These are phyloP conservation scores for Pachyseris speciosa DNA, from an alignment of 64 coral and sea anemone genomes.

Conservation along the genomic window DNA sequence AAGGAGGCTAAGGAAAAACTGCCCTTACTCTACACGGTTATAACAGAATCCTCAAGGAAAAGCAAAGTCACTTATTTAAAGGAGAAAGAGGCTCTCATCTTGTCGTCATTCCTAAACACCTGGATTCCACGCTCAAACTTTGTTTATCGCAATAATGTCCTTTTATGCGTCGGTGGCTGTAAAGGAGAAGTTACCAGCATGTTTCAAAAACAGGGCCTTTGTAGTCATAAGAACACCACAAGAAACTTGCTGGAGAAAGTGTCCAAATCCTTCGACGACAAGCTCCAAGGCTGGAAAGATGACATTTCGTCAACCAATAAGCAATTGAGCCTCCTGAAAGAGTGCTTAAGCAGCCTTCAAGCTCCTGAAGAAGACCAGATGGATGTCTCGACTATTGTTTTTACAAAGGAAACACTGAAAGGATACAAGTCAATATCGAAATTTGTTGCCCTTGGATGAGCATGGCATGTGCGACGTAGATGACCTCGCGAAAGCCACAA, in stretches of 20 bases:
- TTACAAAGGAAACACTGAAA: neutral
- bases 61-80: neutral
- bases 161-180: conserved; percentile 23
- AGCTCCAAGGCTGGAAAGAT: conserved; percentile 31
- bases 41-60: neutral
- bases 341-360: neutral
- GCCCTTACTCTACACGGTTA: neutral
- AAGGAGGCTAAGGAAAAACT: neutral
- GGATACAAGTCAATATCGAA: neutral
- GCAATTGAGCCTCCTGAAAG: neutral
- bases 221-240: conserved; percentile 18
- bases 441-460: neutral
- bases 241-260: conserved; percentile 1
- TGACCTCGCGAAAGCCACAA: too few species aligned
- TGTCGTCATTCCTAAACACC: conserved; percentile 51
- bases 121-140: conserved; percentile 49
- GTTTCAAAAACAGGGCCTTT: conserved; percentile 43
- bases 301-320: conserved; percentile 21
- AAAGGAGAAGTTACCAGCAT: conserved; percentile 51
- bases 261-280: conserved; percentile 4
- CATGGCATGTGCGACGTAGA: neutral
- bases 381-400: neutral
- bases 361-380: too few species aligned
- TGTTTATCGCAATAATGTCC: conserved; percentile 13
- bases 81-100: conserved; percentile 23